These are phyloP conservation scores for Orchesellides sinensis DNA, from an alignment of 2,888 invertebrate species.

Conservation along the genomic window DNA sequence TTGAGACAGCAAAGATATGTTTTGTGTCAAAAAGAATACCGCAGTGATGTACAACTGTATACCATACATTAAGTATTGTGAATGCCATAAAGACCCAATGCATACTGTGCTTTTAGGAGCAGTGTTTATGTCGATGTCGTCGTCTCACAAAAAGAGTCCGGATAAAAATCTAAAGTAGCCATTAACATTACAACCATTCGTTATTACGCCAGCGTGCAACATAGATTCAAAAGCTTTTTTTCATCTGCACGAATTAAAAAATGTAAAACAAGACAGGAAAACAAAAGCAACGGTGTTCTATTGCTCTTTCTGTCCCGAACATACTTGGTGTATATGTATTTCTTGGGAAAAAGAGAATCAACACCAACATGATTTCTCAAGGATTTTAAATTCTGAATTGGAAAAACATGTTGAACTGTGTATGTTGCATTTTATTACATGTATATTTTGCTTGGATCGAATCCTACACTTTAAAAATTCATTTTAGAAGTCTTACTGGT, in stretches of 20 bases:
- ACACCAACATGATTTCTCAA: neutral
- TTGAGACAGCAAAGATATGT: constrained; percentile 2
- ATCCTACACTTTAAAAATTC: neutral
- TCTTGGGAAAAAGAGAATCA: no score
- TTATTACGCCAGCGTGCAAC: no score
- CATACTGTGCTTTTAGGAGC: neutral
- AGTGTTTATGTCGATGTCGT: constrained; percentile 3
- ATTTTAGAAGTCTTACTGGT: neutral
- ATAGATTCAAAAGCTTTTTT: neutral
- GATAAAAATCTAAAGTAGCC: constrained; percentile 56
- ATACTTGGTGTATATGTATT: no score
- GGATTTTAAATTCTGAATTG: neutral
- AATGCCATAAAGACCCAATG: neutral
- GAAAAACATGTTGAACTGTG: constrained; percentile 5
- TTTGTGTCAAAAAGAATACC: neutral
- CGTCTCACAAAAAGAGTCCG: neutral
- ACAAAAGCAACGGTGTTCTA: constrained; percentile 18
- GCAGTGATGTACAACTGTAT: neutral
- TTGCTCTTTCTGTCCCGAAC: no score
- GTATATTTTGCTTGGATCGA: neutral
- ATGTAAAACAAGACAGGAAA: constrained; percentile 29
- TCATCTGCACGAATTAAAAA: constrained; percentile 27
- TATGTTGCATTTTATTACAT: neutral
- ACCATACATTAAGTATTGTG: neutral
- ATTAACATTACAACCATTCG: no score